Base-by-base conservation (phyloP, 2,113 vertebrate genomes). In the Dendrocopos noguchii region DNA sequence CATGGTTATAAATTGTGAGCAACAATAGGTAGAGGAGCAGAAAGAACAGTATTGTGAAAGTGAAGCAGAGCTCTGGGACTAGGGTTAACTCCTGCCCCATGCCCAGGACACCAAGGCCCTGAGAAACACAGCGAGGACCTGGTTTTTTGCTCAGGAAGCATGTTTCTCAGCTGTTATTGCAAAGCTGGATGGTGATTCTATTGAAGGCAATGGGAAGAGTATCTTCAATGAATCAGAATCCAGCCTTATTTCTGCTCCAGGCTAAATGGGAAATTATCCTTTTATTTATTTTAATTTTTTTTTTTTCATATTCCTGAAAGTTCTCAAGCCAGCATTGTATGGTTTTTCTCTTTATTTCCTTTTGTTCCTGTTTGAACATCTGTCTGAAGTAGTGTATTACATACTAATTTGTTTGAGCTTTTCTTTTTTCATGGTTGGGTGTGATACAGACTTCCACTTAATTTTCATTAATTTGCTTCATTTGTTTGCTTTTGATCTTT, bases 251-350 rank as follows among this genome's bases (percentile, higher is more conserved):
- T 93, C 79, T 82, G 72, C 95, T 91, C n/a, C 82, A 91, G 94
- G 96, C 94, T 83, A 94, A 80, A 96, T 96, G 95, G 93, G 94
- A 96, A 94, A 95, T 95, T 91, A 93, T 83, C 79, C 36, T 2
- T 56, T 12, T 44, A 7, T n/a, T 52, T 52, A 52, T 25, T 52
- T 52, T 50, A 50, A 21, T 18, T 63, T 78, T 77, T 75, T 77
- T 75, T 60, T 72, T 33, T 83, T 71, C 36, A 31, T 92, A 85
- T 77, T 83, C 53, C 60, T 94, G 84, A 90, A 94, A 89, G 76
- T 85, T 92, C 91, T 92, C 61, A 75, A 95, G 92, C 82, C 84
- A 96, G 79, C 91, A 71, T 72, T 91, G 89, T 92, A 86, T 72
- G 91, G 16, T 78, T 92, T 93, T 94, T 81, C 87, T 87, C 42